Percentiles rank a stretch among this genome's conserved stretches.
Evolutionary conservation across 2,113 vertebrate species (phyloP).

Genomic region (Chloebia gouldiae): DNA sequence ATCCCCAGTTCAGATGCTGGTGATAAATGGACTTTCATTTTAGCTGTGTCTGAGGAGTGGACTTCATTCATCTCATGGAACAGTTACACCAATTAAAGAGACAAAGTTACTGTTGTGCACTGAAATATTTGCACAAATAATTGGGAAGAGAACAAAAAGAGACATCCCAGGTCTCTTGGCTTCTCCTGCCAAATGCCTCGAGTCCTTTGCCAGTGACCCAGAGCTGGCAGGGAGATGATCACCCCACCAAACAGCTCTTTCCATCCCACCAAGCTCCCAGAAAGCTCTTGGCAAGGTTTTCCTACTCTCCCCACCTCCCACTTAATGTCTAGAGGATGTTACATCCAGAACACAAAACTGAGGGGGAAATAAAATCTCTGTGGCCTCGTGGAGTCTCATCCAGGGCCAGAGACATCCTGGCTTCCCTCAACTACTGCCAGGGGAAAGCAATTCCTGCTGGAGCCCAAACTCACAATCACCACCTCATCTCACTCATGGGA

Average conservation of each 20-base stretch:
- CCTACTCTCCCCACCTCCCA: neutral
- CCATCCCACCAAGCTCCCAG: neutral
- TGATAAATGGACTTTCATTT: neutral
- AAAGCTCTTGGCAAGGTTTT: neutral
- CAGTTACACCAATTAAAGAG: neutral
- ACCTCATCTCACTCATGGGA: neutral
- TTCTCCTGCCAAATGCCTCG: neutral
- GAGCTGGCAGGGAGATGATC: neutral
- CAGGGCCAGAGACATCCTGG: neutral
- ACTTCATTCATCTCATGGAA: neutral
- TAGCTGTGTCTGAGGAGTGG: neutral
- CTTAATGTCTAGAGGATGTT: neutral
- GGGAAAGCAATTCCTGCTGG: neutral
- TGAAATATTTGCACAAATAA: neutral
- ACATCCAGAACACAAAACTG: neutral
- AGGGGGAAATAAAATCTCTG: neutral
- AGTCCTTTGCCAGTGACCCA: neutral
- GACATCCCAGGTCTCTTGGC: neutral
- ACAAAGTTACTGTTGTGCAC: neutral
- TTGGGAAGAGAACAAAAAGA: neutral
- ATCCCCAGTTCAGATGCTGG: neutral
- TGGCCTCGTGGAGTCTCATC: accelerated
- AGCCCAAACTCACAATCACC: neutral
- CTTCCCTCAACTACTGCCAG: neutral
- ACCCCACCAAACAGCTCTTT: neutral